phyloP scores from a whole-genome alignment of 2,888 invertebrate genomes.

The Sceliomorpha sp. region DNA sequence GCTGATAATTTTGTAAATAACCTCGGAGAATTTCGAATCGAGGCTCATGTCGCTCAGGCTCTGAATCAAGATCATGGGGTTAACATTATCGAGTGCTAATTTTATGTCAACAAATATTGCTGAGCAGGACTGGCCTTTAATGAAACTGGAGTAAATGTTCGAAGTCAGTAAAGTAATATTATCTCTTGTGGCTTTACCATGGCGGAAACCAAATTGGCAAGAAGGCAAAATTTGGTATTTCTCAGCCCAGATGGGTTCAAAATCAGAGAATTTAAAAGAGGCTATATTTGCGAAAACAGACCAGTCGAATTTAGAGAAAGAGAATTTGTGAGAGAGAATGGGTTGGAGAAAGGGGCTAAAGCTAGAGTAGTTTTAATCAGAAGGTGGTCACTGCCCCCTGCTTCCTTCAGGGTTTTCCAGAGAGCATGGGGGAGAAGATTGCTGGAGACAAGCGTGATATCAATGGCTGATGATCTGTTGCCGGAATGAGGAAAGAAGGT shows the following conservation, averaged over 20 bases:
- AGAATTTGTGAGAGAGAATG: background rate
- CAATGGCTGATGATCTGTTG: background rate
- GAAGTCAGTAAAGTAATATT: constrained; percentile 10
- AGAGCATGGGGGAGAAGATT: background rate
- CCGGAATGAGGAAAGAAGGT: constrained; percentile 2
- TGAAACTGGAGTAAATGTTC: constrained; percentile 3
- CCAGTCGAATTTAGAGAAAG: background rate
- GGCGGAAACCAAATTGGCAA: constrained; percentile 8
- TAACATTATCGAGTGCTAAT: constrained; percentile 14
- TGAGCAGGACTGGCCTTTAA: constrained; percentile 1
- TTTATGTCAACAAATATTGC: constrained; percentile 13
- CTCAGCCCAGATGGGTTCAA: background rate
- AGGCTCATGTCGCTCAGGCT: background rate
- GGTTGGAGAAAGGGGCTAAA: background rate
- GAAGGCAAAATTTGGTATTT: background rate
- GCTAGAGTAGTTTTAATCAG: background rate
- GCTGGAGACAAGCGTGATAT: constrained; percentile 4
- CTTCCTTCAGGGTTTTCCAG: background rate
- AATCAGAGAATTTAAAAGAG: constrained; percentile 2
- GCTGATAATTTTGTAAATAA: constrained; percentile 10
- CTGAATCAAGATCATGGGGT: constrained; percentile 1
- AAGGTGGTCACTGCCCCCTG: background rate
- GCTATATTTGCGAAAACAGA: no score
- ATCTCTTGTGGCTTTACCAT: constrained; percentile 1
- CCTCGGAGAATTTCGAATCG: background rate